phyloP scores from a whole-genome alignment of 2,888 invertebrate species.

The Hedychridium roseum region DNA sequence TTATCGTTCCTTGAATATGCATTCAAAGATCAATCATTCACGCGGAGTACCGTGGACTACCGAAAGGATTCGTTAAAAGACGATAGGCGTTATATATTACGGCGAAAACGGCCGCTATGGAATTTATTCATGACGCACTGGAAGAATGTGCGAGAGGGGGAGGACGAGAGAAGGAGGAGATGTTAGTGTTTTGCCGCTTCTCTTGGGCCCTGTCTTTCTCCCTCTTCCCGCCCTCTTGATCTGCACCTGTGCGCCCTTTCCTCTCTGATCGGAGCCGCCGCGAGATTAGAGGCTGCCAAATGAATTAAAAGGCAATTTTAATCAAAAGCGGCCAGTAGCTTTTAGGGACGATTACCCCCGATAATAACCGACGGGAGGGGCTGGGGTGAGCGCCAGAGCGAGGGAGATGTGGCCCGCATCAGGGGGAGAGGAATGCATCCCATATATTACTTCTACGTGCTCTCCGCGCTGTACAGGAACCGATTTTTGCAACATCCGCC shows the following conservation, averaged over 20 bases:
- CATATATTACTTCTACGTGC: conserved; percentile 57
- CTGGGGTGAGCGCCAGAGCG: conserved; percentile 34
- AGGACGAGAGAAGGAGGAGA: conserved; percentile 23
- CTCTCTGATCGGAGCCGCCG: conserved; percentile 56
- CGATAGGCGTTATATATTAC: conserved; percentile 26
- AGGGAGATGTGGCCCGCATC: conserved; percentile 34
- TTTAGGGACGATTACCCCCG: conserved; percentile 63
- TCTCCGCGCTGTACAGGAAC: conserved; percentile 43
- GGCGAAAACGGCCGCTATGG: conserved; percentile 30
- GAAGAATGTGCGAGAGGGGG: conserved; percentile 10
- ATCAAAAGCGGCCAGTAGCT: conserved; percentile 63
- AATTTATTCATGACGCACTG: conserved; percentile 33
- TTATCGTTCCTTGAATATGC: no score
- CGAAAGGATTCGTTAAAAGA: conserved; percentile 16
- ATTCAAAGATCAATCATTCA: conserved; percentile 3
- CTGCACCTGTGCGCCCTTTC: conserved; percentile 20
- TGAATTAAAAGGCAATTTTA: conserved; percentile 65
- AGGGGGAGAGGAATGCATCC: conserved; percentile 52
- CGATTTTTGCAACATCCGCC: conserved; percentile 36
- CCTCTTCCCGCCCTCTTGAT: conserved; percentile 6
- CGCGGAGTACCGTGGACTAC: no score
- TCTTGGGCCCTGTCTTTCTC: conserved; percentile 33
- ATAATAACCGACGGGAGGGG: conserved; percentile 60
- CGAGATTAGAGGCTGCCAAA: conserved; percentile 64
- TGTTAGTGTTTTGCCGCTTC: conserved; percentile 28